Conservation (phyloP, 2,888 invertebrate genomes). For the Eurois occulta region DNA sequence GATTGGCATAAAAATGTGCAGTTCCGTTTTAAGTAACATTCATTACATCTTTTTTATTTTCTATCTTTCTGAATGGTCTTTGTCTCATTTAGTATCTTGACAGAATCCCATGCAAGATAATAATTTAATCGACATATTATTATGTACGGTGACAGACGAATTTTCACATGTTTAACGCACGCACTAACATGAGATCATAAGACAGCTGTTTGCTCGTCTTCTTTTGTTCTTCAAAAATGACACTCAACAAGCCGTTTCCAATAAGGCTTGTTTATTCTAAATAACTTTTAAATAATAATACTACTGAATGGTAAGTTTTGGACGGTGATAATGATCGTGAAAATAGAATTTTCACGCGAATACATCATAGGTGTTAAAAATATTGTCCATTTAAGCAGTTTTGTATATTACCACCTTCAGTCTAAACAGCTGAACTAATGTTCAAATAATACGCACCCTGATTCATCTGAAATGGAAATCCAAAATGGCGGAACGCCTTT, state of each 20-base stretch:
- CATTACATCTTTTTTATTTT: background rate
- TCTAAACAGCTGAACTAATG: constrained; percentile 49
- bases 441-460: constrained; percentile 6
- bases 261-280: constrained; percentile 27
- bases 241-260: background rate
- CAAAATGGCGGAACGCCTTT: constrained; percentile 24
- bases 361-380: constrained; percentile 37
- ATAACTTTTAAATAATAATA: constrained; percentile 9
- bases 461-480: constrained; percentile 22
- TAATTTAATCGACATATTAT: constrained; percentile 27
- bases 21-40: background rate
- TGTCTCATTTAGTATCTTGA: background rate
- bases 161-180: constrained; percentile 11
- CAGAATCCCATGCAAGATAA: constrained; percentile 1
- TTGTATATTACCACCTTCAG: constrained; percentile 33
- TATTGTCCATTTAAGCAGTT: constrained; percentile 14
- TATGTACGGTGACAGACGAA: constrained; percentile 24
- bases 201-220: constrained; percentile 20
- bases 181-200: constrained; percentile 33
- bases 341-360: constrained; percentile 32
- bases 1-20: too few relatives aligned
- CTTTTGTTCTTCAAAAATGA: constrained; percentile 36
- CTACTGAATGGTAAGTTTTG: constrained; percentile 22
- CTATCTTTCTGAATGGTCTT: background rate
- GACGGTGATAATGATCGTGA: constrained; percentile 31